Conservation (phyloP, 2,888 invertebrate species). For the Patella ulyssiponensis region DNA sequence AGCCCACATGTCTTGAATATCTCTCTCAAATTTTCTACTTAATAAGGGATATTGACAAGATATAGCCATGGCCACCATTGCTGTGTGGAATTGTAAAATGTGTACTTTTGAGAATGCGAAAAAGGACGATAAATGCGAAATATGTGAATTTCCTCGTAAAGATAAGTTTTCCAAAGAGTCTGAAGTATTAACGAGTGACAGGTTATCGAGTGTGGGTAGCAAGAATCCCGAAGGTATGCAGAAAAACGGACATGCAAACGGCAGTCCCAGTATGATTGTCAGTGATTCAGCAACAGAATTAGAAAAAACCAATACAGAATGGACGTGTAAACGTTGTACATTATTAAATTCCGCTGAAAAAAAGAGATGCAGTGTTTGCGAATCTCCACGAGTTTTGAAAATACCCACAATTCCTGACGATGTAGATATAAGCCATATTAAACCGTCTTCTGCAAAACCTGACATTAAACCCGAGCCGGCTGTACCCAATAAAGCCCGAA, state of each 20-base stretch:
- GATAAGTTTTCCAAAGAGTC: constrained; percentile 37
- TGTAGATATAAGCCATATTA: background rate
- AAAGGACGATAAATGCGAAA: constrained; percentile 80
- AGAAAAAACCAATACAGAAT: constrained; percentile 36
- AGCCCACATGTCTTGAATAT: no score
- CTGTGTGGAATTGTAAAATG: constrained; percentile 75
- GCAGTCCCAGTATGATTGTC: background rate
- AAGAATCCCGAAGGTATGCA: background rate
- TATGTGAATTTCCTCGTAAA: constrained; percentile 80
- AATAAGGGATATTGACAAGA: no score
- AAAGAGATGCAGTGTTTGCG: constrained; percentile 83
- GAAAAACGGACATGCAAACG: background rate
- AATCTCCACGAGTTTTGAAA: constrained; percentile 76
- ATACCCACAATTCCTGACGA: constrained; percentile 38
- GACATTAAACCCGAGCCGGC: background rate
- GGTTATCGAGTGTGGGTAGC: background rate
- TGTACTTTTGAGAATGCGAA: constrained; percentile 84
- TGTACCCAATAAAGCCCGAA: background rate
- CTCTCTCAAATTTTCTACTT: no score
- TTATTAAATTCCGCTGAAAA: constrained; percentile 80
- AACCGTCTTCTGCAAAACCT: background rate
- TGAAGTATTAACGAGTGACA: background rate
- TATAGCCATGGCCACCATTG: no score
- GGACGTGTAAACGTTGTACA: constrained; percentile 80
- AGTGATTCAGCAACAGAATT: background rate